These are phyloP conservation scores for Macroglossus sobrinus DNA, from an alignment of 2,113 vertebrate genomes.

Conservation along the genomic window DNA sequence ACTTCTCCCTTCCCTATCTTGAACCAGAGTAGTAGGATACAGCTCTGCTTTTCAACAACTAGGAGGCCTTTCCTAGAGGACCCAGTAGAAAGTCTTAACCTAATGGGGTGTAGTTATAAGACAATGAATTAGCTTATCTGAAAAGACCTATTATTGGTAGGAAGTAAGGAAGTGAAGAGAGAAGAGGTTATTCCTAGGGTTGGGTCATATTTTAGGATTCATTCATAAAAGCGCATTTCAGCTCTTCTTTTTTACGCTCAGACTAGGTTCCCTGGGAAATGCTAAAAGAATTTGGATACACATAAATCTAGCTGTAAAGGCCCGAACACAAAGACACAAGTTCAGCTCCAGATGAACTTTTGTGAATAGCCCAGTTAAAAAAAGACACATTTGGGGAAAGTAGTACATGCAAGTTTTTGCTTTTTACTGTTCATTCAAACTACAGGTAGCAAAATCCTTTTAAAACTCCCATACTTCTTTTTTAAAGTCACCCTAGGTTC, in stretches of 20 bases:
- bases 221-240: neutral
- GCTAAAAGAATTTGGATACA: no score
- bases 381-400: neutral
- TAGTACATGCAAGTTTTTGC: neutral
- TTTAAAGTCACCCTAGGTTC: constrained; percentile 17
- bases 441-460: neutral
- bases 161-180: neutral
- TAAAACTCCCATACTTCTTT: neutral
- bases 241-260: neutral
- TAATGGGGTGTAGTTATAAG: neutral
- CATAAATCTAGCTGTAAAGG: neutral
- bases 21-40: neutral
- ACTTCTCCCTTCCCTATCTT: neutral
- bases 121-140: neutral
- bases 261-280: neutral
- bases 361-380: neutral
- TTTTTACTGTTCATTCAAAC: neutral
- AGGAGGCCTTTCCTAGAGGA: neutral
- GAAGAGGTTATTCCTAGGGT: neutral
- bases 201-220: neutral
- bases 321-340: neutral
- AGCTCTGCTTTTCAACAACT: neutral
- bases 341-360: neutral
- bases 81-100: neutral
- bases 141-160: neutral